Percentiles rank a stretch among this genome's conserved stretches.
phyloP scores from a whole-genome alignment of 2,797 vertebrate genomes.

The Mycteria americana region DNA sequence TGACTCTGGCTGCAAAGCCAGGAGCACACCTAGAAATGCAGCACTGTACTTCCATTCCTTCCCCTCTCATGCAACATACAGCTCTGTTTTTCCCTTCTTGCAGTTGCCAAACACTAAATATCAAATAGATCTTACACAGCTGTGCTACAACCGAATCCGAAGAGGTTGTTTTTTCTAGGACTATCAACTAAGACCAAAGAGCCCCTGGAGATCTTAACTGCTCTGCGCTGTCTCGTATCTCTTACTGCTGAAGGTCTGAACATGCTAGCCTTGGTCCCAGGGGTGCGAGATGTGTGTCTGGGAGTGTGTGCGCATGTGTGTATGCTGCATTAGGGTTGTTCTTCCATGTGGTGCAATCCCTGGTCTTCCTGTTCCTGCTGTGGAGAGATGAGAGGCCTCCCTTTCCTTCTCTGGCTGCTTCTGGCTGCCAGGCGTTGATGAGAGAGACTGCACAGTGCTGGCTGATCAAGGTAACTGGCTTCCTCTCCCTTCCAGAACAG shows the following conservation, averaged over 20 bases:
- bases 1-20: neutral
- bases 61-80: neutral
- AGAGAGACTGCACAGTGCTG: constrained; percentile 21
- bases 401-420: constrained; percentile 16
- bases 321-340: constrained; percentile 20
- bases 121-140: constrained; percentile 18
- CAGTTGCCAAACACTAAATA: constrained; percentile 46
- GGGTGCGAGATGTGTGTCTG: constrained; percentile 41
- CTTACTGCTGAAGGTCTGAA: constrained; percentile 51
- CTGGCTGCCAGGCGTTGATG: constrained; percentile 22
- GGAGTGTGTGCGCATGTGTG: neutral
- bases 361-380: constrained; percentile 62
- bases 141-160: constrained; percentile 15
- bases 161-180: constrained; percentile 50
- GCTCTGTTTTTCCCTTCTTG: neutral
- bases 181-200: constrained; percentile 70
- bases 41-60: neutral
- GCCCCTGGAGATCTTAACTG: constrained; percentile 52
- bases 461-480: neutral
- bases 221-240: constrained; percentile 28
- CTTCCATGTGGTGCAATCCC: constrained; percentile 56
- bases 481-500: constrained; percentile 41
- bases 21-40: neutral
- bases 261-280: constrained; percentile 44
- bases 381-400: constrained; percentile 51